Evolutionary conservation across 1,140 invertebrate genomes (phyloP).

Genomic region (Apocrypta bakeri): DNA sequence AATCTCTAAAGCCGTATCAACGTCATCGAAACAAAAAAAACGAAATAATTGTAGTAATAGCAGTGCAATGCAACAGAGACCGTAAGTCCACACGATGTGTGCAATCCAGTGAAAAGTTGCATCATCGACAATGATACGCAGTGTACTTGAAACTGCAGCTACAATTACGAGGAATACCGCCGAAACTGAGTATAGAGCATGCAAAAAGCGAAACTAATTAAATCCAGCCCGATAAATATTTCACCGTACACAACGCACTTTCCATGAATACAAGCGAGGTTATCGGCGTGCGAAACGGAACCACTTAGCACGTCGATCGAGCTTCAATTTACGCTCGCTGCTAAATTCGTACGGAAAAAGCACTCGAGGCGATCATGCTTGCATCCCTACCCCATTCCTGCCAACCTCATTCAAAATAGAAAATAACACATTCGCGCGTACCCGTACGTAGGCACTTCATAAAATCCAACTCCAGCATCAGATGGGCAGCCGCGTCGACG

Average conservation of each 20-base stretch:
- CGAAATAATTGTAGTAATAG: background rate
- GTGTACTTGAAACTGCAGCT: background rate
- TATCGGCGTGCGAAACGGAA: slow-evolving; percentile 8
- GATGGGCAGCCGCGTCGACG: background rate
- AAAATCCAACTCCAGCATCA: background rate
- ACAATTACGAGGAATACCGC: background rate
- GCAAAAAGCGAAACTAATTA: slow-evolving; percentile 12
- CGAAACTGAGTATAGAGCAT: background rate
- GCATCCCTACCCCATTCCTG: background rate
- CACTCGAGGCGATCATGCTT: background rate
- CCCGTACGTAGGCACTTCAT: background rate
- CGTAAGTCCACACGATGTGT: background rate
- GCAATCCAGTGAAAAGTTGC: background rate
- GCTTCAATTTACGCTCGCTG: slow-evolving; percentile 22
- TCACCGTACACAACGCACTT: background rate
- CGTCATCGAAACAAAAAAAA: too few relatives aligned
- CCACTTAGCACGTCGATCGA: slow-evolving; percentile 4
- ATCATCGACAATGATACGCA: background rate
- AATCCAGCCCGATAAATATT: slow-evolving; percentile 32
- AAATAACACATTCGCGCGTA: slow-evolving; percentile 8
- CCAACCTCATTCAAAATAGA: background rate
- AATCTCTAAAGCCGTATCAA: too few relatives aligned
- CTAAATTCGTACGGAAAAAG: slow-evolving; percentile 17
- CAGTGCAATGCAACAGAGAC: background rate
- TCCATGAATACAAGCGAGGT: background rate